Conservation (phyloP, 92 coral and sea anemone genomes). For the Phenganax stokvisi region DNA sequence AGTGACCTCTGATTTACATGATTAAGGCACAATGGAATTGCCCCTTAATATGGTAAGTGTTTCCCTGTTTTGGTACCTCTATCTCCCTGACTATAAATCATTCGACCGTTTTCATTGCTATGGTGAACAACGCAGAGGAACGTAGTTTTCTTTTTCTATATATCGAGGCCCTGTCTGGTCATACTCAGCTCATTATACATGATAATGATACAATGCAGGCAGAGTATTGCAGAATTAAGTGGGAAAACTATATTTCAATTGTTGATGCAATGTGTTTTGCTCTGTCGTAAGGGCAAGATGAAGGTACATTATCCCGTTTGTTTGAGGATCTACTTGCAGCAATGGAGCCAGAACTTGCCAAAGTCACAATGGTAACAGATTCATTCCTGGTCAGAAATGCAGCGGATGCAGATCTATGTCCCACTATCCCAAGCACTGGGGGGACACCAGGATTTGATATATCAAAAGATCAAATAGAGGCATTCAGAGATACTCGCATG, state of each 20-base stretch:
- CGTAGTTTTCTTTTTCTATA: too few relatives aligned
- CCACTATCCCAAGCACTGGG: constrained; percentile 18
- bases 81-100: too few relatives aligned
- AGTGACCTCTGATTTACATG: too few relatives aligned
- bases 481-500: constrained; percentile 22
- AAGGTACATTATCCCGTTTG: neutral
- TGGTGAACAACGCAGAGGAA: too few relatives aligned
- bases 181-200: neutral
- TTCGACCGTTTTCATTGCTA: too few relatives aligned
- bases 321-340: neutral
- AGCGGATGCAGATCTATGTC: neutral
- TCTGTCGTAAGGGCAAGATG: neutral
- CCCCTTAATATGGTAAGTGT: too few relatives aligned
- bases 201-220: constrained; percentile 3
- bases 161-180: neutral
- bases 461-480: constrained; percentile 18
- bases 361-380: neutral
- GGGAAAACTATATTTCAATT: constrained; percentile 4
- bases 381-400: neutral
- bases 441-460: constrained; percentile 27
- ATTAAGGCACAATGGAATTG: too few relatives aligned
- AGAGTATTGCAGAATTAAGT: neutral
- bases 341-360: neutral
- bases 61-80: too few relatives aligned
- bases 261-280: neutral